Conservation (phyloP, 2,797 vertebrate species). For the Rhyacichthys aspro region DNA sequence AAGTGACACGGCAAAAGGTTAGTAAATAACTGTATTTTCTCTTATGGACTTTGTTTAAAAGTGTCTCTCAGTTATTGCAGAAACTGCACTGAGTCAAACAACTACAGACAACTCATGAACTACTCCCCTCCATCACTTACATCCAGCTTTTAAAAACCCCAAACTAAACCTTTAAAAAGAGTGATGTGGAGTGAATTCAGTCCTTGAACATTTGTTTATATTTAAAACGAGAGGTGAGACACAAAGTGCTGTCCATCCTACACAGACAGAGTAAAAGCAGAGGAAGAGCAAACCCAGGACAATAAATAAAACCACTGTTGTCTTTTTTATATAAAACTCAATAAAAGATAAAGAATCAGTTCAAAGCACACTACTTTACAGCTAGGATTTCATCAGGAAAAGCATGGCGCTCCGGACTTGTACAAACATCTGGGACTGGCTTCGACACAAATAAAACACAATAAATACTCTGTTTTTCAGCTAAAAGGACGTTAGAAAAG, state of each 20-base stretch:
- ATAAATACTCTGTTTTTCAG: slow-evolving; percentile 81
- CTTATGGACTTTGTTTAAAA: too few species aligned
- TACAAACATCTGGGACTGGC: slow-evolving; percentile 74
- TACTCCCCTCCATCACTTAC: too few species aligned
- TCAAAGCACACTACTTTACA: slow-evolving; percentile 65
- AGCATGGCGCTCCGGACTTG: slow-evolving; percentile 71
- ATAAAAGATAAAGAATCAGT: slow-evolving; percentile 54
- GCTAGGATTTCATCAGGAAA: slow-evolving; percentile 14
- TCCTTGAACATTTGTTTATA: too few species aligned
- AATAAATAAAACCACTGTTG: slow-evolving; percentile 71
- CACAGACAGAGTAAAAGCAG: slow-evolving; percentile 42
- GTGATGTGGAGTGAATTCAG: too few species aligned
- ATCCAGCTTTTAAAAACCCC: too few species aligned
- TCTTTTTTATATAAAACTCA: slow-evolving; percentile 38
- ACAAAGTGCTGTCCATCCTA: slow-evolving; percentile 58
- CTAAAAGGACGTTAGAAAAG: slow-evolving; percentile 72
- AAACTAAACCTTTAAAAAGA: too few species aligned
- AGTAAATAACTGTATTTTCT: too few species aligned
- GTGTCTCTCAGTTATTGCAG: too few species aligned
- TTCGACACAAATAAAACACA: slow-evolving; percentile 78
- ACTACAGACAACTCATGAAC: too few species aligned
- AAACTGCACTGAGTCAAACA: too few species aligned
- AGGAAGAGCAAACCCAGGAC: slow-evolving; percentile 59
- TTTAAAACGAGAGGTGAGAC: slow-evolving; percentile 52
- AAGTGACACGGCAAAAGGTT: too few species aligned